Evolutionary conservation across 1,140 invertebrate species (phyloP), one percentile per base, ranked within the genome.

Genomic region (Heliothis virescens): DNA sequence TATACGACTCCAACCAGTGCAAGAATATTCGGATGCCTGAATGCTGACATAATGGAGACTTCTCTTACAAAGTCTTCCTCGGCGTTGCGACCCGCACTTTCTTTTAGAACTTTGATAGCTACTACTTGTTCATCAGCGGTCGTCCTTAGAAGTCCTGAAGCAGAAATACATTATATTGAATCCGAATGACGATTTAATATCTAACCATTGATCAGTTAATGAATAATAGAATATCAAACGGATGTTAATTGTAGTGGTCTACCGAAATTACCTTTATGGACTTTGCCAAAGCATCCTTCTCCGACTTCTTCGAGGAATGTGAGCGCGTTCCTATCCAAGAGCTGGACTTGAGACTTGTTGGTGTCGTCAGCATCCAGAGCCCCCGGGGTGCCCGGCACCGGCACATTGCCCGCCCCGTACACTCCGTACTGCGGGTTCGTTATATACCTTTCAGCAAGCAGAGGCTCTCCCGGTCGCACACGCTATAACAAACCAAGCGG

Each of bases 281-380:
- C 98, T 95, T 98, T 98, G n/a, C 98, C 98, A 88, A 98, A 99
- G 86, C 97, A 98, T 1, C 98, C 98, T 93, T 98, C 98, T 1
- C 98, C 98, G 60, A 98, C 97, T 83, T 98, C 97, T 82, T 97
- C 96, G 0, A 97, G 83, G 86, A 98, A 97, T 3, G 95, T 94
- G 12, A 98, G 91, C 1, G 95, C 95, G 59, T 97, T 96, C 65
- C 96, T 93, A 59, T 94, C 88, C 85, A 97, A 88, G 60, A 97
- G 94, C 1, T 96, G 96, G 3, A 97, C 96, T 57, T 95, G 94
- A 0, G 85, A 86, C 41, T 92, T 89, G 74, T 82, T 83, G 55
- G 82, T 79, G 76, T 95, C 95, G 57, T 95, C 95, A 29, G 91
- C 86, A 63, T 83, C 26, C 78, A 82, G 26, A 67, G 74, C 41